phyloP scores from a whole-genome alignment of 2,797 vertebrate species.

The Xenops minutus region DNA sequence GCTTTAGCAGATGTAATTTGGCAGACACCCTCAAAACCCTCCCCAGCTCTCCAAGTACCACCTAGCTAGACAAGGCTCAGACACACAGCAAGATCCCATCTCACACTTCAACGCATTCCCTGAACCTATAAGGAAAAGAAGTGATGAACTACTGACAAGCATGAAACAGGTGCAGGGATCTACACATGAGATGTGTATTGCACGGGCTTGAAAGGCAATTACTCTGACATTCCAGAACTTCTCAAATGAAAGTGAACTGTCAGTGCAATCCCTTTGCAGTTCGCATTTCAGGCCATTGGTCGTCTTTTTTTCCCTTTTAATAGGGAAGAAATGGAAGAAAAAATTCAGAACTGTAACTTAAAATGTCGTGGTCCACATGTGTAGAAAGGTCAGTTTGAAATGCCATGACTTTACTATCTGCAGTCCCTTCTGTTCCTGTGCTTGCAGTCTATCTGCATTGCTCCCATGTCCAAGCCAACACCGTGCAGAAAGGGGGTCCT shows the following conservation, averaged over 20 bases:
- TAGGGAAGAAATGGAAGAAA: not conserved
- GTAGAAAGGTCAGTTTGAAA: not conserved
- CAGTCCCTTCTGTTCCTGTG: not conserved
- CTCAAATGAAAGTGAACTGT: constrained; percentile 59
- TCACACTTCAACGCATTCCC: constrained; percentile 59
- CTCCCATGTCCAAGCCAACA: not conserved
- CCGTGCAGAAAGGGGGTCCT: not conserved
- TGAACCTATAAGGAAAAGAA: constrained; percentile 87
- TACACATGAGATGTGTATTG: not conserved
- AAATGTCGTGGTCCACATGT: not conserved
- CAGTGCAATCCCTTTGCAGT: not conserved
- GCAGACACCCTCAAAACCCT: not conserved
- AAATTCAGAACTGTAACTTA: not conserved
- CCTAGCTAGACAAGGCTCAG: constrained; percentile 14
- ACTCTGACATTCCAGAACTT: constrained; percentile 33
- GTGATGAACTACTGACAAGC: constrained; percentile 82
- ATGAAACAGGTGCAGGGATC: constrained; percentile 81
- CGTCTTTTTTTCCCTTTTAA: not conserved
- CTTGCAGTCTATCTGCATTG: not conserved
- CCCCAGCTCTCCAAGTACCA: constrained; percentile 18
- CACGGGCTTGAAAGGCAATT: constrained; percentile 10
- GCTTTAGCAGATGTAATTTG: constrained; percentile 1
- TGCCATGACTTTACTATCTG: not conserved
- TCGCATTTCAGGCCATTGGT: not conserved
- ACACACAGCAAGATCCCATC: constrained; percentile 31